Evolutionary conservation across 37 sponge, comb jelly and placozoan genomes (phyloP).

Genomic region (Aphrocallistes beatrix): DNA sequence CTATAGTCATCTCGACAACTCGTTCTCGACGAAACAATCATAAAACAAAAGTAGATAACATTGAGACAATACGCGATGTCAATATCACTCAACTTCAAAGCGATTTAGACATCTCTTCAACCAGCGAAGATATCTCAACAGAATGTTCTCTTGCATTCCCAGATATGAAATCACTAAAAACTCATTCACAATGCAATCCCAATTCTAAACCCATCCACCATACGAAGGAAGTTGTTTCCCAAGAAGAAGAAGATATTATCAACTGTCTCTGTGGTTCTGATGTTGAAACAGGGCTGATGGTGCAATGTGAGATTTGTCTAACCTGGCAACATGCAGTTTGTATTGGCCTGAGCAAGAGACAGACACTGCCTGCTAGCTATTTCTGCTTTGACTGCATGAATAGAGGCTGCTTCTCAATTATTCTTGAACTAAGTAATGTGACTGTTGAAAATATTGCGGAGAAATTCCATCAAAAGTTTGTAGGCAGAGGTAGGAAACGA

Average conservation of each 20-base stretch:
- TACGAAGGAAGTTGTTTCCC: no score
- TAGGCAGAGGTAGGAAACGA: not conserved
- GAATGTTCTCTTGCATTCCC: not conserved
- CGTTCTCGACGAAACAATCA: no score
- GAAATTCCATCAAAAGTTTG: not conserved
- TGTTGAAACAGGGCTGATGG: not conserved
- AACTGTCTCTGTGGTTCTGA: not conserved
- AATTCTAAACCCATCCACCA: no score
- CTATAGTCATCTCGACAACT: no score
- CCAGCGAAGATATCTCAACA: not conserved
- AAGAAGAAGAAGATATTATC: not conserved
- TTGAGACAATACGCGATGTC: not conserved
- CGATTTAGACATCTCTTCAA: not conserved
- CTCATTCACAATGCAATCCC: not conserved
- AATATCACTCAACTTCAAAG: not conserved
- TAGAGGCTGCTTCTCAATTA: not conserved
- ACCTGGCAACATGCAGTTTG: not conserved
- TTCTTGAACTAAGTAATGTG: not conserved
- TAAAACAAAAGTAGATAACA: no score
- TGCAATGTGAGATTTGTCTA: not conserved
- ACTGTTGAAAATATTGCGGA: not conserved
- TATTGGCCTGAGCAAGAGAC: not conserved
- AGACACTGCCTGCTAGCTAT: not conserved
- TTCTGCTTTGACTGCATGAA: conserved; percentile 15
- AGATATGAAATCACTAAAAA: not conserved